Percentiles rank a stretch among this genome's conserved stretches.
Conservation (phyloP, 2,113 vertebrate genomes). For the Hypanus sabinus region DNA sequence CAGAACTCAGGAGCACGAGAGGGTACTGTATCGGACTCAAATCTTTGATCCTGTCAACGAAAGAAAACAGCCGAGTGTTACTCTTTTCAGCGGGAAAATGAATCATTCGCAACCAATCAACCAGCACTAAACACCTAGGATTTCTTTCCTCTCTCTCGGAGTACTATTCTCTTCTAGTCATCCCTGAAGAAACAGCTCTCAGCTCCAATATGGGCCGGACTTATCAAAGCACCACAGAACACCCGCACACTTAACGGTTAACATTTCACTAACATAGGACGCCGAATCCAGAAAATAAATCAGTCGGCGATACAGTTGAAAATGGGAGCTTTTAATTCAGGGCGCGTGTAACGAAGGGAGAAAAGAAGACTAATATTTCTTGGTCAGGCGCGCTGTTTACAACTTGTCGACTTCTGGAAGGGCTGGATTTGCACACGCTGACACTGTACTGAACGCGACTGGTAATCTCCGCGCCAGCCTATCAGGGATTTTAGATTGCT, state of each 20-base stretch:
- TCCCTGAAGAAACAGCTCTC: constrained; percentile 22
- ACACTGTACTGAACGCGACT: too few relatives aligned
- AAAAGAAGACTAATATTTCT: neutral
- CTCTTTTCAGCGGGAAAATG: constrained; percentile 47
- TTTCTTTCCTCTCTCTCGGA: constrained; percentile 41
- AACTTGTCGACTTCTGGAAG: neutral
- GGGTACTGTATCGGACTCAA: constrained; percentile 54
- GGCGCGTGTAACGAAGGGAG: neutral
- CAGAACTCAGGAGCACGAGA: constrained; percentile 49
- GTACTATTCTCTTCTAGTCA: constrained; percentile 44
- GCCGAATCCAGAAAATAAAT: constrained; percentile 11
- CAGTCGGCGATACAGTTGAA: neutral
- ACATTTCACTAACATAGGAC: constrained; percentile 26
- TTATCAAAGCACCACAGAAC: constrained; percentile 6
- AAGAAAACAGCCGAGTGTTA: constrained; percentile 51
- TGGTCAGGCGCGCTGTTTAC: neutral
- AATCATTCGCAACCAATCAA: constrained; percentile 48
- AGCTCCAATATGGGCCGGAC: neutral
- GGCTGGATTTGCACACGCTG: neutral
- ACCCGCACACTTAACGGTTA: constrained; percentile 26
- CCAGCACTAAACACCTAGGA: constrained; percentile 49
- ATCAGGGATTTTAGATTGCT: neutral
- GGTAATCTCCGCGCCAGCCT: neutral
- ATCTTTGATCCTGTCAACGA: constrained; percentile 54
- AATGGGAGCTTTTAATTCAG: constrained; percentile 14